phyloP scores from a whole-genome alignment of 2,797 vertebrate species.

The Aplochiton taeniatus region DNA sequence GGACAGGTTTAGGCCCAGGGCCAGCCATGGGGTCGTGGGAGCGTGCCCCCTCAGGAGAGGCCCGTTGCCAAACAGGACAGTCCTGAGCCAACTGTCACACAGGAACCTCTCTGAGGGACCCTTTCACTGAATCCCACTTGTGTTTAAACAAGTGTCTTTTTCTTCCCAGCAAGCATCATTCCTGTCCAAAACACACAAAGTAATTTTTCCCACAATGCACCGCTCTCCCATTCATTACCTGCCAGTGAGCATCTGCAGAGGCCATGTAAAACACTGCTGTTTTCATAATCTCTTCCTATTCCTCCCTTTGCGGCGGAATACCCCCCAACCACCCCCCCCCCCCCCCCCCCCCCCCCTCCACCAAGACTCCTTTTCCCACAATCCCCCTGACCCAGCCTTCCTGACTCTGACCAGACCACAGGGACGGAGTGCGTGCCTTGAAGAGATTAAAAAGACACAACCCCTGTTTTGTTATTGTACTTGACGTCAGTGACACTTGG shows the following conservation, averaged over 20 bases:
- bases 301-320: constrained; percentile 36
- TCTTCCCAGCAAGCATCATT: background rate
- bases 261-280: constrained; percentile 55
- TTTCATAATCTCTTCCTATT: constrained; percentile 26
- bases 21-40: no score
- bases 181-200: constrained; percentile 19
- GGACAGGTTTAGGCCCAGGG: no score
- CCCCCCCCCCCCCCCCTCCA: no score
- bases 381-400: constrained; percentile 38
- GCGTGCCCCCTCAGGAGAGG: no score
- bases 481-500: constrained; percentile 65
- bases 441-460: constrained; percentile 41
- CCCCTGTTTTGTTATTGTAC: constrained; percentile 23
- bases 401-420: constrained; percentile 24
- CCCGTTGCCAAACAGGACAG: constrained; percentile 23
- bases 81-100: constrained; percentile 75
- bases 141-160: constrained; percentile 55
- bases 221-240: constrained; percentile 52
- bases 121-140: constrained; percentile 64
- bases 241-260: constrained; percentile 50
- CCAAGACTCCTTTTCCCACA: constrained; percentile 39
- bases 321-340: constrained; percentile 21
- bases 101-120: constrained; percentile 66
- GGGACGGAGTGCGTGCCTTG: constrained; percentile 53
- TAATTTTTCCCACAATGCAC: no score